phyloP scores from a whole-genome alignment of 2,797 vertebrate species.

The Coregonus ussuriensis region DNA sequence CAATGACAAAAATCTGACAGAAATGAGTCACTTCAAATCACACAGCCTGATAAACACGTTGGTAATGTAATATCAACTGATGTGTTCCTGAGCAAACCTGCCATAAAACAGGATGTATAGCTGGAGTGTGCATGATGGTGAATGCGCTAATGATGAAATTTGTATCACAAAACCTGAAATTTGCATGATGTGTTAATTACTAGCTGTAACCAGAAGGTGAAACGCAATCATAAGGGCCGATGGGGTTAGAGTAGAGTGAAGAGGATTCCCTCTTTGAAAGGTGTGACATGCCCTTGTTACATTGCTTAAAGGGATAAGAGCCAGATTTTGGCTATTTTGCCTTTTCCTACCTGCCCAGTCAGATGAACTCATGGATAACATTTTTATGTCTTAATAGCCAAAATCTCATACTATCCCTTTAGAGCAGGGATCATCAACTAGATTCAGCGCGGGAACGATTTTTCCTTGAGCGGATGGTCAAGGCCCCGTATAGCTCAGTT shows the following conservation, averaged over 20 bases:
- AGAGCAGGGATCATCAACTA: not conserved
- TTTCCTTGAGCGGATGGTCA: too few relatives aligned
- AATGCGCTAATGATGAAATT: conserved; percentile 47
- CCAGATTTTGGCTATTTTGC: not conserved
- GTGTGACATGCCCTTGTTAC: not conserved
- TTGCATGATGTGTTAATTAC: conserved; percentile 47
- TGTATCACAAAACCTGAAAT: conserved; percentile 45
- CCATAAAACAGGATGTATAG: conserved; percentile 29
- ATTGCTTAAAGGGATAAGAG: not conserved
- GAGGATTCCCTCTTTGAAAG: conserved; percentile 20
- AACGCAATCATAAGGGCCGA: conserved; percentile 27
- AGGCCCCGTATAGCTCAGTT: too few relatives aligned
- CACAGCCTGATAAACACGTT: conserved; percentile 13
- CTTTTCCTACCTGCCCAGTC: not conserved
- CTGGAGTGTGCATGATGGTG: conserved; percentile 13
- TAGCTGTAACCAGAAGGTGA: conserved; percentile 36
- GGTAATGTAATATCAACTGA: conserved; percentile 10
- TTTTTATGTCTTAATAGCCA: too few relatives aligned
- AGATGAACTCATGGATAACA: not conserved
- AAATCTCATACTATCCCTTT: not conserved
- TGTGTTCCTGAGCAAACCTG: conserved; percentile 13
- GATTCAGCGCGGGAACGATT: too few relatives aligned
- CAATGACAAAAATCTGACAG: not conserved
- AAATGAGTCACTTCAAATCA: conserved; percentile 1
- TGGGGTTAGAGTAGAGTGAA: conserved; percentile 1